These are phyloP conservation scores for Diorhabda elongata DNA, from an alignment of 1,140 invertebrate genomes.

Conservation along the genomic window DNA sequence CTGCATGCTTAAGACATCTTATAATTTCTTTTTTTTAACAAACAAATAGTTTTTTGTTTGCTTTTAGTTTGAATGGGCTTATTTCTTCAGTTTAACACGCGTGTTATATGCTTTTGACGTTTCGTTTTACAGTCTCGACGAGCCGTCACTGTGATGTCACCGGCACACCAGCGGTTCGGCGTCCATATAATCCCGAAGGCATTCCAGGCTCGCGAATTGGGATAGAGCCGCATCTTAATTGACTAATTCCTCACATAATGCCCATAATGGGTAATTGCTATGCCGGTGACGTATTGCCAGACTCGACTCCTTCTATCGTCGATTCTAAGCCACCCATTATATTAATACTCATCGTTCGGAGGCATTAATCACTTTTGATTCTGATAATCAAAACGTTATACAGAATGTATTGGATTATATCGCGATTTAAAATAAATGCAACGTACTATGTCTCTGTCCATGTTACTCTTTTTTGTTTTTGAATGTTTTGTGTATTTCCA, in stretches of 20 bases:
- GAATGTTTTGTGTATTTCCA: too few species aligned
- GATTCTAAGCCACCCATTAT: slow-evolving; percentile 26
- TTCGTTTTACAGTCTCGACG: background rate
- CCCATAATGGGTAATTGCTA: slow-evolving; percentile 41
- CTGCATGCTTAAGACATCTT: too few species aligned
- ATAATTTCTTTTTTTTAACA: too few species aligned
- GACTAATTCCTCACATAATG: slow-evolving; percentile 37
- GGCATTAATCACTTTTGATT: background rate
- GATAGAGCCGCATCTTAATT: slow-evolving; percentile 36
- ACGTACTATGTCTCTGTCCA: too few species aligned
- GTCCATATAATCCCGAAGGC: slow-evolving; percentile 31
- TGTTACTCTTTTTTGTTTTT: too few species aligned
- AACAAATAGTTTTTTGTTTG: too few species aligned
- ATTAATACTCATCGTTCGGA: slow-evolving; percentile 22
- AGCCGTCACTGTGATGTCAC: slow-evolving; percentile 10
- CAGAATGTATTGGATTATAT: too few species aligned
- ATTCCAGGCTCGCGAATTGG: slow-evolving; percentile 31
- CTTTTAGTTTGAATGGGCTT: too few species aligned
- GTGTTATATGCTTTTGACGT: too few species aligned
- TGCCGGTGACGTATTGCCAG: slow-evolving; percentile 36
- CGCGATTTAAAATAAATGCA: too few species aligned
- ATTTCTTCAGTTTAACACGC: too few species aligned
- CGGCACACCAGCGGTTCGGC: background rate
- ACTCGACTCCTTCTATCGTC: slow-evolving; percentile 17
- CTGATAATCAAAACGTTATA: too few species aligned